Percentiles rank a stretch among this genome's conserved stretches.
Evolutionary conservation across 2,888 invertebrate genomes (phyloP).

Genomic region (Hipparchia sbordonii): DNA sequence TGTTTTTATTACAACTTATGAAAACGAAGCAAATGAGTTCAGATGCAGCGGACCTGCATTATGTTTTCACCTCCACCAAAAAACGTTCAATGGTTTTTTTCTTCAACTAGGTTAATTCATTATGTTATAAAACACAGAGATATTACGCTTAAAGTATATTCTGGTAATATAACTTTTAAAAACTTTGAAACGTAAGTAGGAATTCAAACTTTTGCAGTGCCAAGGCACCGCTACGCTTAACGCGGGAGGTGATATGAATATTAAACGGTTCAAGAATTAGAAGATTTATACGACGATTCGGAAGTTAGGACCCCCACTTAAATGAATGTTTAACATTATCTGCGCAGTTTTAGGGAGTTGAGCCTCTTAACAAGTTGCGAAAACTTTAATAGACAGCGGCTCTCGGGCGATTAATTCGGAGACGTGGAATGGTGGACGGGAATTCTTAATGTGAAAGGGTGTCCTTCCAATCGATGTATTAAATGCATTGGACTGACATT

Average conservation of each 20-base stretch:
- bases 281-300: constrained; percentile 79
- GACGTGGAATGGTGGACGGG: constrained; percentile 74
- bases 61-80: too few species aligned
- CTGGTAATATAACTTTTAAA: not conserved
- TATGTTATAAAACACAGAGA: too few species aligned
- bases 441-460: constrained; percentile 77
- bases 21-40: too few species aligned
- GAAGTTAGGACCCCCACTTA: constrained; percentile 74
- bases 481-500: constrained; percentile 26
- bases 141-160: not conserved
- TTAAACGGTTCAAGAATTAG: constrained; percentile 80
- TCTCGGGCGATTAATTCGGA: constrained; percentile 79
- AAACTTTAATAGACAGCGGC: constrained; percentile 80
- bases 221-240: constrained; percentile 27
- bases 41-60: too few species aligned
- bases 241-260: constrained; percentile 76
- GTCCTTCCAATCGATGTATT: constrained; percentile 49
- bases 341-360: constrained; percentile 74
- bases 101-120: too few species aligned
- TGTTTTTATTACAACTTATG: too few species aligned
- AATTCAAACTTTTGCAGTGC: constrained; percentile 21
- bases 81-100: too few species aligned
- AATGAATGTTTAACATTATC: constrained; percentile 83
- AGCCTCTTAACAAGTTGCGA: constrained; percentile 77
- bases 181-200: constrained; percentile 16